Conservation (phyloP, 2,797 vertebrate species). For the Pipistrellus pygmaeus region DNA sequence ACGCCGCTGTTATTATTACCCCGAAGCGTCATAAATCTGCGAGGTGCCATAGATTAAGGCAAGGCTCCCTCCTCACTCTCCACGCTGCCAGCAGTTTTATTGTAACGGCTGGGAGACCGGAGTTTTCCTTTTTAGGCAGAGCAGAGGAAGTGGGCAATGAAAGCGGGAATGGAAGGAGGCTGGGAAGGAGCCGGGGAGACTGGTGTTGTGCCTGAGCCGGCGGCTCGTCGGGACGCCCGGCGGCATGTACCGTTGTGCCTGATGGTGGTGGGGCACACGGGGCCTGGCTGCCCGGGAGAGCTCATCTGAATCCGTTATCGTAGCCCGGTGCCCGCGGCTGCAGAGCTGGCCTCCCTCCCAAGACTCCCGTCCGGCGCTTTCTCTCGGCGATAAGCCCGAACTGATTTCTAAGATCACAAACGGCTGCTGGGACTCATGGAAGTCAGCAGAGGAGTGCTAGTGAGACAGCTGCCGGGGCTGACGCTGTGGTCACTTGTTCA, state of each 20-base stretch:
- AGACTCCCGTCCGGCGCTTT: conserved; percentile 50
- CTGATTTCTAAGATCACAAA: conserved; percentile 75
- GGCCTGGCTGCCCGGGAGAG: neutral
- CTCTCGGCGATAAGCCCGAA: conserved; percentile 77
- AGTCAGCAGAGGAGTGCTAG: conserved; percentile 80
- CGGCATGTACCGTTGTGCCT: conserved; percentile 1
- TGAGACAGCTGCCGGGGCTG: conserved; percentile 69
- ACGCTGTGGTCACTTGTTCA: conserved; percentile 77
- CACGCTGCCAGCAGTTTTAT: conserved; percentile 65
- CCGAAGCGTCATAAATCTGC: conserved; percentile 69
- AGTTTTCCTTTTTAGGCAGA: conserved; percentile 69
- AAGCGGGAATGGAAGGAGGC: conserved; percentile 38
- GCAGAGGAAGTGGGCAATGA: conserved; percentile 71
- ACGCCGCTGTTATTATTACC: conserved; percentile 61
- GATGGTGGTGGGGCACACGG: conserved; percentile 16
- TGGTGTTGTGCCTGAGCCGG: neutral
- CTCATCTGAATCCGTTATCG: conserved; percentile 67
- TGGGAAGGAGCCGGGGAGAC: neutral
- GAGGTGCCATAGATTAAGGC: conserved; percentile 69
- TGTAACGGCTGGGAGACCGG: conserved; percentile 58
- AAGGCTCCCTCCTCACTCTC: conserved; percentile 78
- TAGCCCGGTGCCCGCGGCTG: conserved; percentile 7
- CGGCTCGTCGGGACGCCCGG: neutral
- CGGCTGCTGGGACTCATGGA: conserved; percentile 84
- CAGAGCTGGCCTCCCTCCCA: conserved; percentile 49